Conservation (phyloP, 2,888 invertebrate genomes). For the Notodonta dromedarius region DNA sequence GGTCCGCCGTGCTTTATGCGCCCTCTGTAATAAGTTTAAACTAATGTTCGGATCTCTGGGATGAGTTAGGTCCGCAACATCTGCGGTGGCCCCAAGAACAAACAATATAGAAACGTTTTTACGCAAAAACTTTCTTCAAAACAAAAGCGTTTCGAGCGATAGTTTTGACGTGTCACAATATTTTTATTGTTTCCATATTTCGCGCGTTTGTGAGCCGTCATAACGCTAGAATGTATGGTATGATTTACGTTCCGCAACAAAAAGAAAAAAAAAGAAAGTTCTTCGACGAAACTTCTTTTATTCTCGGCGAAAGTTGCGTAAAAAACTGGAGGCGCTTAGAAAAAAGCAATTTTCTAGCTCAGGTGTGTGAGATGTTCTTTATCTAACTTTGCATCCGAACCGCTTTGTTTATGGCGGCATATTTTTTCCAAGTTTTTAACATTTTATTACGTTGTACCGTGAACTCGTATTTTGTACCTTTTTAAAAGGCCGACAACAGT, state of each 20-base stretch:
- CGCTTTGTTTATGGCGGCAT: slow-evolving; percentile 80
- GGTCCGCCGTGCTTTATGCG: slow-evolving; percentile 76
- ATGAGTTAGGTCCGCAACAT: slow-evolving; percentile 50
- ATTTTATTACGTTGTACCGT: slow-evolving; percentile 78
- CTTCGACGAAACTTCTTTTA: slow-evolving; percentile 80
- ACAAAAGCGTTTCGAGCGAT: slow-evolving; percentile 58
- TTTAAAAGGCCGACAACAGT: slow-evolving; percentile 60
- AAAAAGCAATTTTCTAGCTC: slow-evolving; percentile 85
- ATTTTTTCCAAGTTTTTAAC: slow-evolving; percentile 82
- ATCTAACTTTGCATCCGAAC: slow-evolving; percentile 84
- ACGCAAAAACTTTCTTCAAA: slow-evolving; percentile 51
- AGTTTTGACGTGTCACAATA: slow-evolving; percentile 75
- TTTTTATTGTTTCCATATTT: slow-evolving; percentile 76
- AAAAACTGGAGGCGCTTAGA: slow-evolving; percentile 82
- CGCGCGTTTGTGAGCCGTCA: slow-evolving; percentile 66
- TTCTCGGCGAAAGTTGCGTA: slow-evolving; percentile 81
- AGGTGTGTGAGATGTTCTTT: slow-evolving; percentile 85
- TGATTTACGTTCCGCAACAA: slow-evolving; percentile 71
- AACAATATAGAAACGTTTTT: slow-evolving; percentile 32
- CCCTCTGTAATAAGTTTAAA: slow-evolving; percentile 70
- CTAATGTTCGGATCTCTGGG: slow-evolving; percentile 54
- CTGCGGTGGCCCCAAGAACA: slow-evolving; percentile 39
- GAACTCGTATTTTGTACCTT: slow-evolving; percentile 66
- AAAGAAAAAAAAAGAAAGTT: slow-evolving; percentile 75
- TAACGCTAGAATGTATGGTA: slow-evolving; percentile 57